phyloP scores from a whole-genome alignment of 2,888 invertebrate genomes.

The Drosophila basisetae region DNA sequence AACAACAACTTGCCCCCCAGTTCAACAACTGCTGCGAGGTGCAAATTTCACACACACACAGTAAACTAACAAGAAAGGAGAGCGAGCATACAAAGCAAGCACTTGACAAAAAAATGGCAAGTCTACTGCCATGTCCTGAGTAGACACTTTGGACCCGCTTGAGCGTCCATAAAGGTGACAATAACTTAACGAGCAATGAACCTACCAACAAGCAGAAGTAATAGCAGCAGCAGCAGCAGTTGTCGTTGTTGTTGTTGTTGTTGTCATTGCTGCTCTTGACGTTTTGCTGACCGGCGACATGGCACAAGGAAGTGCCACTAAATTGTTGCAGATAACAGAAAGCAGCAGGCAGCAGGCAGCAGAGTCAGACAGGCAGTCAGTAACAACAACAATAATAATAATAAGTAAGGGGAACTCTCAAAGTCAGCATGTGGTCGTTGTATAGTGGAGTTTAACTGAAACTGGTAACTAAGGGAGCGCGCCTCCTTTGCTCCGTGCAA shows the following conservation, averaged over 20 bases:
- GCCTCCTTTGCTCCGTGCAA: constrained; percentile 23
- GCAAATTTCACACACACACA: constrained; percentile 61
- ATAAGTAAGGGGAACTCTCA: constrained; percentile 7
- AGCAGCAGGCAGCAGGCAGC: constrained; percentile 11
- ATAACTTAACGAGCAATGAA: constrained; percentile 84
- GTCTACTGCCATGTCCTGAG: constrained; percentile 76
- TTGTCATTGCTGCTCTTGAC: constrained; percentile 45
- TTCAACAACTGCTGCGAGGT: constrained; percentile 51
- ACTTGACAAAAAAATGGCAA: constrained; percentile 66
- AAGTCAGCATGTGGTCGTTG: constrained; percentile 65
- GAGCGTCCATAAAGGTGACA: constrained; percentile 79
- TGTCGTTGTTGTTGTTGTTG: constrained; percentile 24
- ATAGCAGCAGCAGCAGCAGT: constrained; percentile 27
- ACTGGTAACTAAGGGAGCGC: constrained; percentile 27
- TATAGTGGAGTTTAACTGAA: constrained; percentile 4
- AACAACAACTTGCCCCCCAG: constrained; percentile 38
- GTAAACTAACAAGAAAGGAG: constrained; percentile 44
- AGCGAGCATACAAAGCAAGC: constrained; percentile 48
- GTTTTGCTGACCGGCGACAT: constrained; percentile 70
- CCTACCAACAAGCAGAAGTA: constrained; percentile 54
- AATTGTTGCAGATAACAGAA: constrained; percentile 75
- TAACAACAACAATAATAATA: not conserved
- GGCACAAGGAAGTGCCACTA: constrained; percentile 75
- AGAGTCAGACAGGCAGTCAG: not conserved
- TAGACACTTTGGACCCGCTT: constrained; percentile 63